These are phyloP conservation scores for Parauchenoglanis ngamensis DNA, from an alignment of 2,797 vertebrate genomes.

Conservation along the genomic window DNA sequence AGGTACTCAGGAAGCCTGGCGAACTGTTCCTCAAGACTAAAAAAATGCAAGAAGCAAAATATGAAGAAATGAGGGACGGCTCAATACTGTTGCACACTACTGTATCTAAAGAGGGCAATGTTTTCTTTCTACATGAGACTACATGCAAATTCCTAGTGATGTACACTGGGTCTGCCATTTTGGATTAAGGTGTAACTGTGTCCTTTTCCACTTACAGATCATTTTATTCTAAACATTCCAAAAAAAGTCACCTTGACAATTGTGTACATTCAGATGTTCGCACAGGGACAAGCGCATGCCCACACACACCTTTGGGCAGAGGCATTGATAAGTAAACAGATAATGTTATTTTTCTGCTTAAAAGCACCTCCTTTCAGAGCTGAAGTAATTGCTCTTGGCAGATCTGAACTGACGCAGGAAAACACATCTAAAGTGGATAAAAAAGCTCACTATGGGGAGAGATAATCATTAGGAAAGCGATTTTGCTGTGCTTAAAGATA, in stretches of 20 bases:
- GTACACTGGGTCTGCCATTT: neutral
- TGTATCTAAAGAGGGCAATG: conserved; percentile 1
- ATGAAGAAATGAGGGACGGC: too few species aligned
- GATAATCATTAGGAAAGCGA: conserved; percentile 48
- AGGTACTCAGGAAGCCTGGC: too few species aligned
- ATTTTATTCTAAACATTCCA: neutral
- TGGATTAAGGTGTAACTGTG: neutral
- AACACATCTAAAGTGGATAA: conserved; percentile 44
- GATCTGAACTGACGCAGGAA: conserved; percentile 41
- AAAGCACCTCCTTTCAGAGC: conserved; percentile 34
- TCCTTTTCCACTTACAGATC: neutral
- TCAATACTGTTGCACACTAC: neutral
- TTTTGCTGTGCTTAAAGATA: conserved; percentile 50
- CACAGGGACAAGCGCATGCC: conserved; percentile 10
- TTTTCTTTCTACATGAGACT: conserved; percentile 1
- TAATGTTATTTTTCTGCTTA: conserved; percentile 53
- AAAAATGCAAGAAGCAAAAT: too few species aligned
- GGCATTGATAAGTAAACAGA: conserved; percentile 56
- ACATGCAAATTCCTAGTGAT: neutral
- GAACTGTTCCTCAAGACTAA: too few species aligned
- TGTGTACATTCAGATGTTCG: conserved; percentile 7
- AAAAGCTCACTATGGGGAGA: conserved; percentile 35
- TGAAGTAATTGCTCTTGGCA: conserved; percentile 50
- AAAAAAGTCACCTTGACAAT: conserved; percentile 39
- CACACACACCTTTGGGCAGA: conserved; percentile 23